Evolutionary conservation across 1,140 invertebrate genomes (phyloP).

Genomic region (Tetramorium simillimum): DNA sequence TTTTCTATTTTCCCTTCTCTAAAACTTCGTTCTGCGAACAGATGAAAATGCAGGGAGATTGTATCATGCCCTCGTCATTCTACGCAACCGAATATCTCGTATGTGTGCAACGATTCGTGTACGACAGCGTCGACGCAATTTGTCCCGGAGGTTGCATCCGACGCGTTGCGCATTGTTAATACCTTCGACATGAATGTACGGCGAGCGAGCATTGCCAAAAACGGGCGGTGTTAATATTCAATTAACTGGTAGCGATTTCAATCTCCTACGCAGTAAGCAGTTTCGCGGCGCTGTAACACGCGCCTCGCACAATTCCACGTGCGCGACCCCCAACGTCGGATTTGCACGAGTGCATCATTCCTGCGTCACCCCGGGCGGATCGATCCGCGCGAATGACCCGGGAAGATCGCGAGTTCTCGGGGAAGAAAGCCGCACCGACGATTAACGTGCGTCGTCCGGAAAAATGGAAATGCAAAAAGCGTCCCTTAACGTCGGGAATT

Average conservation of each 20-base stretch:
- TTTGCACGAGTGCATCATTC: conserved; percentile 5
- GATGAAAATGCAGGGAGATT: background rate
- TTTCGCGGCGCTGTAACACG: background rate
- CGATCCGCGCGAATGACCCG: conserved; percentile 12
- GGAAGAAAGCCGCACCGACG: background rate
- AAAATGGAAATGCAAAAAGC: background rate
- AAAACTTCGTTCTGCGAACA: background rate
- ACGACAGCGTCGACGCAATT: background rate
- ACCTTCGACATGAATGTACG: background rate
- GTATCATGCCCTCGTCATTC: background rate
- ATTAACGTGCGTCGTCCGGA: background rate
- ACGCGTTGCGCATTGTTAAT: background rate
- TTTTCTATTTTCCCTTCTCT: conserved; percentile 18
- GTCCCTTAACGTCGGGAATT: background rate
- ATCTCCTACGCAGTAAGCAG: conserved; percentile 26
- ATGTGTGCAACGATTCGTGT: background rate
- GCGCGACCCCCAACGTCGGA: no score
- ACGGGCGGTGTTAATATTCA: conserved; percentile 28
- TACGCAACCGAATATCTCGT: background rate
- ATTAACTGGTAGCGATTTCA: conserved; percentile 31
- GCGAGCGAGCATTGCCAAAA: background rate
- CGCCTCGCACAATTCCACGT: conserved; percentile 3
- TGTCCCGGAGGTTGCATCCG: background rate
- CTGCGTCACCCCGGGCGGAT: background rate
- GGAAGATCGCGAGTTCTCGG: background rate